Percentiles rank a stretch among this genome's conserved stretches.
phyloP scores from a whole-genome alignment of 92 coral and sea anemone genomes.

The Diadumene lineata region DNA sequence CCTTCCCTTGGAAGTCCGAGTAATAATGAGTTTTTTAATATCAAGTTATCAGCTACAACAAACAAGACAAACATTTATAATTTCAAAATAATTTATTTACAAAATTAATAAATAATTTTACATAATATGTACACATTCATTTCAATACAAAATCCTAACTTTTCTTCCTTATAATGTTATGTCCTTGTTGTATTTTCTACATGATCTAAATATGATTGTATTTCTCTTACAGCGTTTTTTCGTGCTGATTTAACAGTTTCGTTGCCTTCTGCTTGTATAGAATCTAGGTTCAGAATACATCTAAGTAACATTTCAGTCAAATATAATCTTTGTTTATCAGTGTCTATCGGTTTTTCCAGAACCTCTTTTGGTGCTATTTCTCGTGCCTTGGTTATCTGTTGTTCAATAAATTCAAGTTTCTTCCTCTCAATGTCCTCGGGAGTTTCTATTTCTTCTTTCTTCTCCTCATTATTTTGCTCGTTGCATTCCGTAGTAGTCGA shows the following conservation, averaged over 20 bases:
- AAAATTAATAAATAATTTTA: too few relatives aligned
- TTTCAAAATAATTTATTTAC: not conserved
- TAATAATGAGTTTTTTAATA: too few relatives aligned
- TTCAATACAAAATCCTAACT: too few relatives aligned
- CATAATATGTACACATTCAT: not conserved
- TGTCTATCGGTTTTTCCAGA: conserved; percentile 5
- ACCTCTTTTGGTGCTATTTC: conserved; percentile 26
- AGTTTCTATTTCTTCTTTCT: not conserved
- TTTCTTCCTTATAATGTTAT: too few relatives aligned
- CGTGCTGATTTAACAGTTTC: conserved; percentile 41
- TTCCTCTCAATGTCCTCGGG: not conserved
- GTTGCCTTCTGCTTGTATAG: conserved; percentile 36
- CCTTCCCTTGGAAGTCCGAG: too few relatives aligned
- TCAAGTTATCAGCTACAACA: too few relatives aligned
- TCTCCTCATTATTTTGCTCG: not conserved
- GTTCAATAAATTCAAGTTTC: conserved; percentile 32
- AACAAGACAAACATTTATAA: not conserved
- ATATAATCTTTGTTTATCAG: conserved; percentile 45
- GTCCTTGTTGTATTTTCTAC: conserved; percentile 25
- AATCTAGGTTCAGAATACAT: conserved; percentile 44
- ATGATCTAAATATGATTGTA: conserved; percentile 35
- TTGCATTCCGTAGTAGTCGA: not conserved
- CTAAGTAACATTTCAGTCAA: conserved; percentile 52
- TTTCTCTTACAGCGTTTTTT: conserved; percentile 47
- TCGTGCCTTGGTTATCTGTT: conserved; percentile 41